Base-by-base conservation (phyloP, 2,113 vertebrate species). In the Saiga tatarica region DNA sequence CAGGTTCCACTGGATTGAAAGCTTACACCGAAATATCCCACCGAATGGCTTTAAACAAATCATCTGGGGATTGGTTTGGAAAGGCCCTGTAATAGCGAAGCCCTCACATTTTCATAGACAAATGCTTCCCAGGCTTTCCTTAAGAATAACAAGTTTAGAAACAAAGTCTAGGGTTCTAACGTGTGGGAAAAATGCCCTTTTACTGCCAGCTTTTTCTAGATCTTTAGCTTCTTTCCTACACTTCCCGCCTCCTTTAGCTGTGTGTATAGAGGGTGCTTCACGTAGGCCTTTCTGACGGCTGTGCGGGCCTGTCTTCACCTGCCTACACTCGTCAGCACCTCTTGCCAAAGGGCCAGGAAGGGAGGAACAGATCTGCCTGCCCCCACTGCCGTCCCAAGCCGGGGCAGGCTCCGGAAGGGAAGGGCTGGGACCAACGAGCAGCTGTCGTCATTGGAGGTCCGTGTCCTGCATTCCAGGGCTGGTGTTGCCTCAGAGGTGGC, bases 281-380 rank as follows among this genome's bases (percentile, higher is more conserved):
- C 0, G 0, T 7, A 26, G 91, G 52, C 21, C 42, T 95, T 93
- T 26, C 52, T 78, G 74, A 79, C 1, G 83, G 86, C 84, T 84
- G 85, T n/a, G 50, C 3, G 11, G 91, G 94, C 97, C 95, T 97
- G 97, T 92, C 95, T 78, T n/a, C 19, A 96, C 95, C 96, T 95
- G 96, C 74, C 98, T 59, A 23, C 23, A 2, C 67, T 64, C 1
- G 30, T 83, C 94, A 84, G 21, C 11, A 16, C n/a, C 74, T 89
- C 67, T 50, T 39, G 26, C 78, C n/a, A 1, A 55, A 50, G 79
- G 89, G 52, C 57, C 45, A 59, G 74, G 76, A 83, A 94, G 96
- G 55, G 57, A 95, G 57, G 62, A 53, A 85, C 47, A 81, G 53
- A 81, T 52, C 94, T 85, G 33, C 45, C n/a, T 21, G 50, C 47